phyloP scores from a whole-genome alignment of 2,113 vertebrate species.

The Neotoma lepida region DNA sequence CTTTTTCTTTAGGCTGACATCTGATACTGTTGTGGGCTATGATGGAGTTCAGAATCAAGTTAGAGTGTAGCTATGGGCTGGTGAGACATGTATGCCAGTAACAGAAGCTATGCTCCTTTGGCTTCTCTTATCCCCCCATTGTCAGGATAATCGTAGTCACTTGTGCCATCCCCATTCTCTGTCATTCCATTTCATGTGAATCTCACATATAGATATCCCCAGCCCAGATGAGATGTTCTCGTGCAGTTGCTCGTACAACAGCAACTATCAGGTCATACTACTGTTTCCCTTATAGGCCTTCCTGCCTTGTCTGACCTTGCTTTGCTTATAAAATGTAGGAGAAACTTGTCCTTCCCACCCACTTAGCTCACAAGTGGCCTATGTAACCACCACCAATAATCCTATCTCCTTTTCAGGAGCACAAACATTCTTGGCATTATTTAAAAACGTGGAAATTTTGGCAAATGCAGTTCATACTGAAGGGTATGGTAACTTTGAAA shows the following conservation, averaged over 20 bases:
- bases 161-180: no score
- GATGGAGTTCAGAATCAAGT: neutral
- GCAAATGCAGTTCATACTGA: neutral
- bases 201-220: neutral
- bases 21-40: neutral
- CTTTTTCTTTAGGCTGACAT: neutral
- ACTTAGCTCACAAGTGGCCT: neutral
- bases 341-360: neutral
- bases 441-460: neutral
- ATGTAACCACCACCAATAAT: neutral
- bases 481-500: neutral
- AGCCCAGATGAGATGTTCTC: neutral
- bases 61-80: neutral
- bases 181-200: neutral
- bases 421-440: slow-evolving; percentile 20
- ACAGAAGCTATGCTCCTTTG: neutral
- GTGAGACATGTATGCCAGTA: neutral
- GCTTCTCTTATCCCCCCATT: neutral
- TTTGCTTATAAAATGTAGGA: neutral
- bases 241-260: neutral
- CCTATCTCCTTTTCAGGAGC: neutral
- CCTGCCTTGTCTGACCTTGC: neutral
- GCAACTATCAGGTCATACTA: no score
- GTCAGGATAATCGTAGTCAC: neutral
- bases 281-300: neutral